phyloP scores from a whole-genome alignment of 2,888 invertebrate genomes.

The Mayetiola destructor region DNA sequence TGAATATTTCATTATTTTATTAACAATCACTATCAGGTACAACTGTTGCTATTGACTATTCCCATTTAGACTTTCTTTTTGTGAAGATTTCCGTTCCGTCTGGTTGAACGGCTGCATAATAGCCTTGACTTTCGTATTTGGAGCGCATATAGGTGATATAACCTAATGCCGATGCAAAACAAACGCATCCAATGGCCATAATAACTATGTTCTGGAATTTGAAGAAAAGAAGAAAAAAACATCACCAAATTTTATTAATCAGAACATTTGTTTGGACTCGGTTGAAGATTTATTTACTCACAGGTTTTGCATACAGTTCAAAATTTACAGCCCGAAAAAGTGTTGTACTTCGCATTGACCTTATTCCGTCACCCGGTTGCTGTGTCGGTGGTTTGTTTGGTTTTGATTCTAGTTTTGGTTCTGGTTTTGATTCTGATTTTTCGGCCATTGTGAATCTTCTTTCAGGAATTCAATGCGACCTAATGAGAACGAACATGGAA shows the following conservation, averaged over 20 bases:
- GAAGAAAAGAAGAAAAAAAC: too few species aligned
- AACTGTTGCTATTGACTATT: constrained; percentile 30
- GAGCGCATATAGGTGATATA: constrained; percentile 77
- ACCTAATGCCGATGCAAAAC: constrained; percentile 56
- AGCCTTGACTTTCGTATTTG: constrained; percentile 63
- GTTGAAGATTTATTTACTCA: constrained; percentile 41
- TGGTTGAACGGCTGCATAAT: constrained; percentile 62
- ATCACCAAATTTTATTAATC: not conserved
- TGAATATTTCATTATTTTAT: not conserved
- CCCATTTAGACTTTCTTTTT: constrained; percentile 68
- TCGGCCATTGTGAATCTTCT: not conserved
- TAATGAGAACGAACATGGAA: too few species aligned
- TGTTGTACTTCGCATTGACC: constrained; percentile 56
- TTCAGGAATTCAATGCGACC: too few species aligned
- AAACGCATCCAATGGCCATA: constrained; percentile 67
- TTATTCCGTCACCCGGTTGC: constrained; percentile 60
- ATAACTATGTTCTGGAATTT: constrained; percentile 69
- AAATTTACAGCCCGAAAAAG: constrained; percentile 74
- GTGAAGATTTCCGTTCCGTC: constrained; percentile 63
- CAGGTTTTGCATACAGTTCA: constrained; percentile 79
- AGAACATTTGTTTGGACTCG: not conserved
- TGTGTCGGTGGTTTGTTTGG: constrained; percentile 1
- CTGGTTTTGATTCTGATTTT: not conserved
- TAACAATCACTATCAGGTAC: not conserved
- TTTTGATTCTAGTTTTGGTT: not conserved